Percentiles rank a stretch among this genome's conserved stretches.
These are phyloP conservation scores for Myotis yumanensis DNA, from an alignment of 2,113 vertebrate genomes.

Conservation along the genomic window DNA sequence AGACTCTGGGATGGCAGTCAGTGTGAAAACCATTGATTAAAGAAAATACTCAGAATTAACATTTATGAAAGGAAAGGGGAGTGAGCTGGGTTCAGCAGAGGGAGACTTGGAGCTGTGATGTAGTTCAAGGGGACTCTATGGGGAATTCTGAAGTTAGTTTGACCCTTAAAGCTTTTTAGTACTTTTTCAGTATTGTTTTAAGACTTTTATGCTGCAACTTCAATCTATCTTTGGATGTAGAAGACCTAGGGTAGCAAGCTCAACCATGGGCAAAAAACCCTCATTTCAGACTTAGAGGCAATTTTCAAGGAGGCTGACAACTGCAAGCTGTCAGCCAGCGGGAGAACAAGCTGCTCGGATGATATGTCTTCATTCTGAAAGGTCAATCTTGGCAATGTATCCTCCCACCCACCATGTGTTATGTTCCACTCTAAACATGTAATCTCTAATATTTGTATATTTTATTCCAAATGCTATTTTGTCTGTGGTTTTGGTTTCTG, in stretches of 20 bases:
- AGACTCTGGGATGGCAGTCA: background rate
- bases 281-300: background rate
- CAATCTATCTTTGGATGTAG: background rate
- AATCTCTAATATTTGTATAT: background rate
- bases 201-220: background rate
- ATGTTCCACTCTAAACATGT: background rate
- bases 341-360: fast-evolving
- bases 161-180: background rate
- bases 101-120: background rate
- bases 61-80: background rate
- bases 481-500: background rate
- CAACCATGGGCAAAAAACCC: background rate
- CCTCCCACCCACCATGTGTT: background rate
- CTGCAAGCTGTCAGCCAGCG: fast-evolving
- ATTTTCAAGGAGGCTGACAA: background rate
- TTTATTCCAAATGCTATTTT: background rate
- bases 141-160: background rate
- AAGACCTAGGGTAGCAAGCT: background rate
- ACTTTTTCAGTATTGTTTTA: background rate
- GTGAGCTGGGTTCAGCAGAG: background rate
- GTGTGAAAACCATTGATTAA: background rate
- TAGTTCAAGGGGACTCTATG: background rate
- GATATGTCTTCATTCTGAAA: background rate
- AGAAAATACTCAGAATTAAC: background rate
- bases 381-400: background rate